Conservation (phyloP, 2,113 vertebrate genomes). For the Phalacrocorax carbo region DNA sequence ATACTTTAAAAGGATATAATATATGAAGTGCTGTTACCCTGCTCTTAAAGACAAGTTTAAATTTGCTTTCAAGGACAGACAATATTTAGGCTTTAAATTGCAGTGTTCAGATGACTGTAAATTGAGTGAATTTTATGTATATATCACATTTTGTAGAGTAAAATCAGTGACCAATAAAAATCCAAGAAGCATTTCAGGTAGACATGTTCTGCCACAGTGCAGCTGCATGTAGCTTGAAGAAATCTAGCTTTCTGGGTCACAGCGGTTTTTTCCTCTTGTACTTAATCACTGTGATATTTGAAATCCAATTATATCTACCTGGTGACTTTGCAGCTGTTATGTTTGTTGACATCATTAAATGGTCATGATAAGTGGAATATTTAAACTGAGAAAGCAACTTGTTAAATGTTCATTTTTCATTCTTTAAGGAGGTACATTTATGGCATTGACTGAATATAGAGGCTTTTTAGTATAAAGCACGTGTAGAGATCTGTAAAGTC, state of each 20-base stretch:
- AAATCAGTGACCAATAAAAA: background rate
- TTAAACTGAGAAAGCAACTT: background rate
- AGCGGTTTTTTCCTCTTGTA: background rate
- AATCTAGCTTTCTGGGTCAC: background rate
- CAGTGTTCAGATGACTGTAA: background rate
- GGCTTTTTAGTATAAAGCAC: background rate
- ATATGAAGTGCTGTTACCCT: background rate
- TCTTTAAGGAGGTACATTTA: background rate
- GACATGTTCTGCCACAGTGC: background rate
- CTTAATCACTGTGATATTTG: slow-evolving; percentile 7
- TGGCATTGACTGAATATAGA: background rate
- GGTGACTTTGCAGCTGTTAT: background rate
- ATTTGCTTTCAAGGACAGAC: background rate
- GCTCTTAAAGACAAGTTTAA: background rate
- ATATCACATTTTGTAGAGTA: background rate
- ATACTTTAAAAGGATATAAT: background rate
- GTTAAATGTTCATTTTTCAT: background rate
- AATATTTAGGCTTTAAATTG: background rate
- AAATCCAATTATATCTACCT: background rate
- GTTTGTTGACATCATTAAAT: background rate
- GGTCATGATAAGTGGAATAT: background rate
- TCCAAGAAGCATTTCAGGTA: background rate
- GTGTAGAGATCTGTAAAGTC: background rate
- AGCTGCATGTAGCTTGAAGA: background rate
- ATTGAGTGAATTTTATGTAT: background rate